Conservation (phyloP, 2,797 vertebrate species). For the Synaphobranchus kaupii region DNA sequence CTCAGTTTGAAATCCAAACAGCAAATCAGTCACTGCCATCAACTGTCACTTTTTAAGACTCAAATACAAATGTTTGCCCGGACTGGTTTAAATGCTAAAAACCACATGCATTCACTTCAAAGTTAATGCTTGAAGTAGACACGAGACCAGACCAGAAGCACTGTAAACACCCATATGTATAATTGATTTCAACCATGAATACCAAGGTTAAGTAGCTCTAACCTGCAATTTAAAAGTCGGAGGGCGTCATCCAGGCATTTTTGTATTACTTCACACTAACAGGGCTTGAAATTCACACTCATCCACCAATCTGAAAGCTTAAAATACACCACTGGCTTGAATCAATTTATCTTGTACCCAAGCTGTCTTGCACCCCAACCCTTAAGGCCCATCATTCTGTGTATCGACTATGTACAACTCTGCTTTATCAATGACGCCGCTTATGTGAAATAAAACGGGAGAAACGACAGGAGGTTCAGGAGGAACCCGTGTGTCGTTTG, state of each 20-base stretch:
- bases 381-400: neutral
- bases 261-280: neutral
- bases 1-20: neutral
- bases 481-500: neutral
- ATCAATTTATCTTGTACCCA: neutral
- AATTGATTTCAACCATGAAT: neutral
- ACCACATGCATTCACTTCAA: neutral
- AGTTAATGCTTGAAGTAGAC: neutral
- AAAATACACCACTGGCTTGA: neutral
- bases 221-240: neutral
- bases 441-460: constrained; percentile 18
- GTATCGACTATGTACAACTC: neutral
- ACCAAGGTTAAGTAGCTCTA: neutral
- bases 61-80: constrained; percentile 1
- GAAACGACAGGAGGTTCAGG: neutral
- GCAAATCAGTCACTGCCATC: neutral
- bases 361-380: neutral
- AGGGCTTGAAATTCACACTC: neutral
- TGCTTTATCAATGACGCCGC: neutral
- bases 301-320: neutral
- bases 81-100: neutral
- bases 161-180: neutral
- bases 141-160: neutral
- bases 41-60: neutral
- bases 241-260: neutral